Conservation (phyloP, 2,888 invertebrate genomes). For the Bellardia pandia region DNA sequence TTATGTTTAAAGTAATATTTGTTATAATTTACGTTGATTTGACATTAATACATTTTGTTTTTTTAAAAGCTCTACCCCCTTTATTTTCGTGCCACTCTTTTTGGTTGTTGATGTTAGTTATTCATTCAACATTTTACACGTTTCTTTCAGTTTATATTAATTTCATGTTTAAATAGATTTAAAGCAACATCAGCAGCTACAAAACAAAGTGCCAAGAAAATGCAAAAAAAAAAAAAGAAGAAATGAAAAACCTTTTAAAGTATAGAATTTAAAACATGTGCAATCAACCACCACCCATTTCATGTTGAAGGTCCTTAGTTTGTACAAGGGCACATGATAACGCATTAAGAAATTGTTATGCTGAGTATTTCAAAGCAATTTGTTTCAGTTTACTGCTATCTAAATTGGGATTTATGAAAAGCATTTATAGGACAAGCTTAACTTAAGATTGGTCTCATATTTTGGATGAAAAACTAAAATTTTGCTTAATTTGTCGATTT, state of each 20-base stretch:
- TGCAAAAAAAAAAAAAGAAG: slow-evolving; percentile 3
- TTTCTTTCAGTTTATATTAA: slow-evolving; percentile 56
- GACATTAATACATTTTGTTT: slow-evolving; percentile 71
- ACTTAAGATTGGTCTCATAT: slow-evolving; percentile 9
- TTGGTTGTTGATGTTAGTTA: neutral
- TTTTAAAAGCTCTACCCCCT: slow-evolving; percentile 63
- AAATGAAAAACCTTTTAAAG: slow-evolving; percentile 55
- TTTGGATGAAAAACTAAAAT: neutral
- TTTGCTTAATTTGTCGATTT: neutral
- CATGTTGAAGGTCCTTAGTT: neutral
- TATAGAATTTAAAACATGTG: slow-evolving; percentile 60
- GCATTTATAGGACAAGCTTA: too few relatives aligned
- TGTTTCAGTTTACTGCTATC: neutral
- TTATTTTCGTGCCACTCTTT: neutral
- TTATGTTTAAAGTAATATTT: slow-evolving; percentile 67
- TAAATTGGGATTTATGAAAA: neutral
- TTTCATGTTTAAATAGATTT: slow-evolving; percentile 56
- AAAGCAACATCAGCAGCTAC: neutral
- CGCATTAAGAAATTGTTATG: neutral
- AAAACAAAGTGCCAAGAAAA: slow-evolving; percentile 11
- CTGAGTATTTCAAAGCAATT: neutral
- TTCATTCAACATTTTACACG: neutral
- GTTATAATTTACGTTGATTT: slow-evolving; percentile 69
- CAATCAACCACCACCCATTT: neutral
- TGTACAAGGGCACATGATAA: neutral